These are phyloP conservation scores for Lacanobia wlatinum DNA, from an alignment of 2,888 invertebrate genomes.

Conservation along the genomic window DNA sequence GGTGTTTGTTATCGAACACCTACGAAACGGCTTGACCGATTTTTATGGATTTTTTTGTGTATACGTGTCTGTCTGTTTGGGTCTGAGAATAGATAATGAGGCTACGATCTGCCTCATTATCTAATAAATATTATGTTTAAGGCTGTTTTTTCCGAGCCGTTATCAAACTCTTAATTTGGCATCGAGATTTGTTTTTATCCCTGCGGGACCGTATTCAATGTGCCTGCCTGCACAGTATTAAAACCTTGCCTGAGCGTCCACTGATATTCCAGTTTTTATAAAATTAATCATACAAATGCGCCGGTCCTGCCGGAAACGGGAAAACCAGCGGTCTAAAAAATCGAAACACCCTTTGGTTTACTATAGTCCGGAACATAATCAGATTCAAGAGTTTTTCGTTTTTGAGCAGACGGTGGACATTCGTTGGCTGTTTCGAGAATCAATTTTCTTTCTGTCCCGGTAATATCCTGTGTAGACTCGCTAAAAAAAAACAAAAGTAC, in stretches of 20 bases:
- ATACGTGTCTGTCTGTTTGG: too few relatives aligned
- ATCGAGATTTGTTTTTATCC: constrained; percentile 3
- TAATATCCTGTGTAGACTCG: constrained; percentile 27
- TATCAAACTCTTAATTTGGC: background rate
- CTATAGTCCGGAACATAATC: constrained; percentile 8
- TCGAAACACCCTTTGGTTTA: constrained; percentile 11
- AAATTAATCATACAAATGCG: constrained; percentile 2
- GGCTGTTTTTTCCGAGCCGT: too few relatives aligned
- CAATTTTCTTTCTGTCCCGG: constrained; percentile 9
- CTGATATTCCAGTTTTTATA: background rate
- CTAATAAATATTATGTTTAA: background rate
- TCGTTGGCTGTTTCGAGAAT: constrained; percentile 29
- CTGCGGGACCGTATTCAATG: background rate
- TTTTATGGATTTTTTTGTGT: too few relatives aligned
- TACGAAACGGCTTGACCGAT: too few relatives aligned
- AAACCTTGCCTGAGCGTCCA: background rate
- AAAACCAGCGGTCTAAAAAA: constrained; percentile 18
- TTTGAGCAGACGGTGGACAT: constrained; percentile 8
- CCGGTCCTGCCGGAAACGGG: background rate
- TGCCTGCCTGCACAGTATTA: background rate
- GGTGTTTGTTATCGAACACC: too few relatives aligned
- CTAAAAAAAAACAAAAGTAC: background rate
- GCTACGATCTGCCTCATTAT: too few relatives aligned
- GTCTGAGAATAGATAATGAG: too few relatives aligned
- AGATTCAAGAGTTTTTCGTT: constrained; percentile 7